phyloP scores from a whole-genome alignment of 2,888 invertebrate genomes.

The Xestobium rufovillosum region DNA sequence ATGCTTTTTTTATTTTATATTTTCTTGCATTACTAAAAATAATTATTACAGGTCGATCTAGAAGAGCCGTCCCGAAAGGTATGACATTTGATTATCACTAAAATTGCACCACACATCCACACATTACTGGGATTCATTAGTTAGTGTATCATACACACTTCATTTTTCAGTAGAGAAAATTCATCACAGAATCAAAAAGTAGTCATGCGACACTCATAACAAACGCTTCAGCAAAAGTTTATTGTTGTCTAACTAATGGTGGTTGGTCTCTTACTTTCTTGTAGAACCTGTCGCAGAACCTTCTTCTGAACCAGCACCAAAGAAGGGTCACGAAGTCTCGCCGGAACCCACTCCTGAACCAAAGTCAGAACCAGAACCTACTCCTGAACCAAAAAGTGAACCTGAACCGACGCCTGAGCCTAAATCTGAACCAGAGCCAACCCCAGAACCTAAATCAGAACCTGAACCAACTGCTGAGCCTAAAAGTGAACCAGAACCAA shows the following conservation, averaged over 20 bases:
- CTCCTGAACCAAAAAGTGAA: constrained; percentile 35
- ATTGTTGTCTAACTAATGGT: constrained; percentile 28
- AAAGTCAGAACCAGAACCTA: constrained; percentile 38
- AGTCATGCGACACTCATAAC: no score
- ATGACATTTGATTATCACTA: no score
- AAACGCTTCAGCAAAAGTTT: constrained; percentile 5
- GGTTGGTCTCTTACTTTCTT: constrained; percentile 34
- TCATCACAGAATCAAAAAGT: no score
- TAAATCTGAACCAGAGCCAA: constrained; percentile 33
- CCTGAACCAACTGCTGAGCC: constrained; percentile 37
- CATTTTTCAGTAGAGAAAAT: no score
- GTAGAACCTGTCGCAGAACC: constrained; percentile 31
- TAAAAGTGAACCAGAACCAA: constrained; percentile 36
- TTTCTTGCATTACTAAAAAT: no score
- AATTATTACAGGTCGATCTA: constrained; percentile 33
- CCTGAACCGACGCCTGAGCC: constrained; percentile 38
- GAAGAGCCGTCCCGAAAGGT: no score
- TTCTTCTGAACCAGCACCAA: constrained; percentile 37
- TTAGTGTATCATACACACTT: no score
- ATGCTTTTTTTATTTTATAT: no score
- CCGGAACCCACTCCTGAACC: constrained; percentile 38
- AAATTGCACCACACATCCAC: no score
- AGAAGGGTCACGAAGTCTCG: constrained; percentile 44
- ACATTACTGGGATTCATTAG: no score
- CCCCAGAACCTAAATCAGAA: constrained; percentile 40